Base-by-base conservation (phyloP, 2,797 vertebrate species). In the Fratercula arctica region DNA sequence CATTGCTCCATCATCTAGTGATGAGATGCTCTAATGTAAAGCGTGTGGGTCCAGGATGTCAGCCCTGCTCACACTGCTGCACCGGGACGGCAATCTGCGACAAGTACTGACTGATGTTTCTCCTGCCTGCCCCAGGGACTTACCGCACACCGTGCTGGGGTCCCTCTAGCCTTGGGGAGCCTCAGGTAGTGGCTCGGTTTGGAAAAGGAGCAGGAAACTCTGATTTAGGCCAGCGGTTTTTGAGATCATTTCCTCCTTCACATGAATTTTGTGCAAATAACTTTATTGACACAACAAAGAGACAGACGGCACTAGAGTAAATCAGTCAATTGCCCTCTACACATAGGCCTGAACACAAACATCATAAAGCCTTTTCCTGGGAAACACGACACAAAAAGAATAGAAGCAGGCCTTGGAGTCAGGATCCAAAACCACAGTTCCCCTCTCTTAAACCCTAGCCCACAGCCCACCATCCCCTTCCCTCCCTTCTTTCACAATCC, bases 271-370 rank as follows among this genome's bases (percentile, higher is more conserved):
- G 57, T 59, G 68, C 66, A 85, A 91, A 83, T 83, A 94, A 68
- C 45, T 60, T 87, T 82, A 89, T 74, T 89, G 87, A 92, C 46
- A 92, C 76, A 87, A 85, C 61, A 91, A 50, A 61, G 77, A 70
- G 45, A 69, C 26, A 60, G 50, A 77, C 2, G 1, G 3, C 83
- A 69, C 85, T 11, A 2, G 1, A 74, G 60, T 41, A 54, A 84
- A 78, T 33, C 50, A 66, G 35, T 39, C 66, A 48, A 5, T 9
- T 29, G n/a, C 39, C n/a, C 64, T 87, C 46, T 61, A 43, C 29
- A 21, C 11, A 4, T 0, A 1, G 50, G 39, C 59, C 80, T 26
- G 35, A 96, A 78, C 33, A 64, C 61, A 96, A 94, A 87, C 37
- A 91, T 80, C 35, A 4, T 87, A 85, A 94, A 91, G 35, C 8